Conservation (phyloP, 2,797 vertebrate genomes). For the Protonibea diacanthus region DNA sequence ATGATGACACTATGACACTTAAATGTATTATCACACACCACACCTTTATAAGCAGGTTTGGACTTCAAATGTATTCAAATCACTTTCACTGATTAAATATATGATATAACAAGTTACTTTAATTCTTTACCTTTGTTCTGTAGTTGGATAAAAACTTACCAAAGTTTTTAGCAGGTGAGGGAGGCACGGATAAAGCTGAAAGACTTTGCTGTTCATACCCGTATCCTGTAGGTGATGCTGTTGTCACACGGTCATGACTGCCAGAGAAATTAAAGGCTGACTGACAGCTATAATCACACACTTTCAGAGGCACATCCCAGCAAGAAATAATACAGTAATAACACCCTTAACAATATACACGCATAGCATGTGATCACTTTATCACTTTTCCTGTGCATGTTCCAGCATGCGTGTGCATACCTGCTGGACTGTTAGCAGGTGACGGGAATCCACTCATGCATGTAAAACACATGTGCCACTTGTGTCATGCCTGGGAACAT, state of each 20-base stretch:
- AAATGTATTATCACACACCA: background rate
- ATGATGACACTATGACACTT: background rate
- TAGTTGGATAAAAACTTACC: slow-evolving; percentile 4
- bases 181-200: background rate
- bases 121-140: background rate
- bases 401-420: slow-evolving; percentile 1
- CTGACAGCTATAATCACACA: slow-evolving; percentile 12
- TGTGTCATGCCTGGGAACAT: slow-evolving; percentile 32
- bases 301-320: background rate
- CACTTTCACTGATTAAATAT: background rate
- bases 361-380: background rate
- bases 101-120: background rate
- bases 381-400: background rate
- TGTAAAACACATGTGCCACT: slow-evolving; percentile 44
- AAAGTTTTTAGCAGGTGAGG: background rate
- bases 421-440: background rate
- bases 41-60: background rate
- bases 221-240: slow-evolving; percentile 72
- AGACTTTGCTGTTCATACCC: slow-evolving; percentile 40
- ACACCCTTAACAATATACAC: background rate
- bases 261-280: slow-evolving; percentile 30
- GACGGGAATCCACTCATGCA: slow-evolving; percentile 16
- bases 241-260: slow-evolving; percentile 50
- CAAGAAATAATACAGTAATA: slow-evolving; percentile 1
- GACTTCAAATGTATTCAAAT: background rate